Evolutionary conservation across 1,140 invertebrate species (phyloP).

Genomic region (Penaeus indicus): DNA sequence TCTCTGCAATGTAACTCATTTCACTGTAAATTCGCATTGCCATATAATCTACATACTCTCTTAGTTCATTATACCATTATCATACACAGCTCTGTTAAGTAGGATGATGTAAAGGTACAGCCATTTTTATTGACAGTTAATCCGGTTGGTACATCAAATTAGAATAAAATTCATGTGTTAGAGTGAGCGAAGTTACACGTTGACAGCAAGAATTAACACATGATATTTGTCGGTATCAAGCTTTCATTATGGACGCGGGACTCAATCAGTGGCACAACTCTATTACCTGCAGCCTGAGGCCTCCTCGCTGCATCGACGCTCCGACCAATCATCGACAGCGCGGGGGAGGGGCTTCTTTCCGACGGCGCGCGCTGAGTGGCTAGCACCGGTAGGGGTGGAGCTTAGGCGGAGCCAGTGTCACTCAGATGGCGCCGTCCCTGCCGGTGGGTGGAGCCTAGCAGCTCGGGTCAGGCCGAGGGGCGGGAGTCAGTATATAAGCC

Average conservation of each 20-base stretch:
- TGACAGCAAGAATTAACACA: constrained; percentile 66
- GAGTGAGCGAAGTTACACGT: constrained; percentile 18
- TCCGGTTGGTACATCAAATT: constrained; percentile 29
- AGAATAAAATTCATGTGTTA: constrained; percentile 36
- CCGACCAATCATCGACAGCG: constrained; percentile 24
- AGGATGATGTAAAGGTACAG: background rate
- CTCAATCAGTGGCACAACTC: constrained; percentile 65
- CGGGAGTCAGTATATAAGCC: constrained; percentile 65
- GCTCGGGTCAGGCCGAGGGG: constrained; percentile 48
- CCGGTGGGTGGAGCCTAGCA: constrained; percentile 31
- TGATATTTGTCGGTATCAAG: constrained; percentile 66
- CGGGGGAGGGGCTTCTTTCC: background rate
- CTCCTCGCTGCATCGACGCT: constrained; percentile 8
- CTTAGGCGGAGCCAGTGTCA: constrained; percentile 43
- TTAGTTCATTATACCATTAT: too few relatives aligned
- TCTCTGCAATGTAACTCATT: too few relatives aligned
- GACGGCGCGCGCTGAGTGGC: background rate
- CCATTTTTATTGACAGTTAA: constrained; percentile 37
- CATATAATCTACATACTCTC: too few relatives aligned
- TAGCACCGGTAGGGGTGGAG: background rate
- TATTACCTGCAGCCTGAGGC: constrained; percentile 55
- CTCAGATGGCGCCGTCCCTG: constrained; percentile 31
- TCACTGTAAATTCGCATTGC: too few relatives aligned
- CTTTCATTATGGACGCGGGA: constrained; percentile 65
- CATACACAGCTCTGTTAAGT: too few relatives aligned